phyloP scores from a whole-genome alignment of 1,140 invertebrate genomes.

The Linepithema humile region DNA sequence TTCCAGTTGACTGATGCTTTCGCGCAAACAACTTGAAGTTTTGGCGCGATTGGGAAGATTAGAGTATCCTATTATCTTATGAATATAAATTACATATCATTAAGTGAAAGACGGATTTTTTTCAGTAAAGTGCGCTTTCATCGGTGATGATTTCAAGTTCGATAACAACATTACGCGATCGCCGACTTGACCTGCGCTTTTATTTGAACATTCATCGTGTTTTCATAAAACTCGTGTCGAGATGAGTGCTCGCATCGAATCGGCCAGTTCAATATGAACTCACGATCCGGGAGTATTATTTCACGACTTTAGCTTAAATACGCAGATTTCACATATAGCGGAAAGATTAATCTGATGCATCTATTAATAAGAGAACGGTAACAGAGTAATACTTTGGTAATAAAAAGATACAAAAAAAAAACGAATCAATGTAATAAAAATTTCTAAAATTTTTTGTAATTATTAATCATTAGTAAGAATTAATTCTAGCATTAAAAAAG shows the following conservation, averaged over 20 bases:
- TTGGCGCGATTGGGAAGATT: background rate
- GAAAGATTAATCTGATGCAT: constrained; percentile 19
- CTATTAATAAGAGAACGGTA: background rate
- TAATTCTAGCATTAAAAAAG: background rate
- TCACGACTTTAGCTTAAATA: constrained; percentile 25
- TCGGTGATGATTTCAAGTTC: background rate
- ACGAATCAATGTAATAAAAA: background rate
- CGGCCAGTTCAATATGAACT: constrained; percentile 61
- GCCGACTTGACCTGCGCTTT: constrained; percentile 59
- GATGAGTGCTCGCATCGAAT: constrained; percentile 25
- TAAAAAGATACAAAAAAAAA: background rate
- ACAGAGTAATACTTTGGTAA: background rate
- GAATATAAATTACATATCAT: constrained; percentile 11
- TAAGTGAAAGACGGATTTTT: constrained; percentile 5
- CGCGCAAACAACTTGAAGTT: background rate
- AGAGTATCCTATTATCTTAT: background rate
- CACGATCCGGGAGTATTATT: constrained; percentile 5
- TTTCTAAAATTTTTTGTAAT: background rate
- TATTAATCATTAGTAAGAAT: background rate
- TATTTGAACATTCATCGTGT: constrained; percentile 39
- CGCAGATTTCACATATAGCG: background rate
- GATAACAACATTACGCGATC: background rate
- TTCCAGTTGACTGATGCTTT: background rate
- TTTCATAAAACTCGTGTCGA: constrained; percentile 45
- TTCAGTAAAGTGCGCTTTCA: constrained; percentile 1